A percentile compares a stretch with the other conserved stretches of the same genome.
These are phyloP conservation scores for Lordiphosa fenestrarum DNA, from an alignment of 2,888 invertebrate genomes.

Conservation along the genomic window DNA sequence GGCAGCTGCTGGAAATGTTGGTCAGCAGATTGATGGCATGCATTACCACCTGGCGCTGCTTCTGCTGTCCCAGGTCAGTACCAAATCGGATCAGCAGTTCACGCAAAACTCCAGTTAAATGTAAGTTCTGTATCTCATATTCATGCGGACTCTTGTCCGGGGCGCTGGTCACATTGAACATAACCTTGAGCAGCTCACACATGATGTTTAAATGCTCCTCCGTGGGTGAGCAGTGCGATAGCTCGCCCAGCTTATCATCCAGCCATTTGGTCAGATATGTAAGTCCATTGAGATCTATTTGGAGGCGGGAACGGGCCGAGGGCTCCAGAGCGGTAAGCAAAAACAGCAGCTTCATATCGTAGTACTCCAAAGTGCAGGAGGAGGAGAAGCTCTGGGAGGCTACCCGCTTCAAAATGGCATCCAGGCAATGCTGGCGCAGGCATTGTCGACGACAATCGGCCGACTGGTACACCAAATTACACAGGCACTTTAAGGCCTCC, in stretches of 20 bases:
- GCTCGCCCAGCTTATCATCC: constrained; percentile 83
- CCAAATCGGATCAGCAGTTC: constrained; percentile 83
- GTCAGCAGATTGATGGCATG: constrained; percentile 92
- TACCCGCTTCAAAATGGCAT: constrained; percentile 87
- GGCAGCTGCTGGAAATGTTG: constrained; percentile 88
- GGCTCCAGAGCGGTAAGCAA: constrained; percentile 91
- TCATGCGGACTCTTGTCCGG: constrained; percentile 82
- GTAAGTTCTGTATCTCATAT: constrained; percentile 86
- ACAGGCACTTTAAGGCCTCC: constrained; percentile 93
- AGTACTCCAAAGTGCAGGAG: constrained; percentile 84
- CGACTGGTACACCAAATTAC: constrained; percentile 93
- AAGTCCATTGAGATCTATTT: constrained; percentile 85
- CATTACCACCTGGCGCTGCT: constrained; percentile 83
- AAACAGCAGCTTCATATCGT: constrained; percentile 93
- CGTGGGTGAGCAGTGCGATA: neutral
- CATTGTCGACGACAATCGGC: constrained; percentile 83
- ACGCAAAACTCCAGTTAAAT: constrained; percentile 87
- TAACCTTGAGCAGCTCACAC: constrained; percentile 88
- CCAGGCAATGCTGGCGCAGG: constrained; percentile 84
- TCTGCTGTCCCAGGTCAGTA: constrained; percentile 78
- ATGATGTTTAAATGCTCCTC: constrained; percentile 84
- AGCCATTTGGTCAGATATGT: constrained; percentile 86
- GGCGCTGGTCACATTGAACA: constrained; percentile 87
- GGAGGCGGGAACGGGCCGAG: constrained; percentile 85
- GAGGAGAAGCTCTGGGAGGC: constrained; percentile 77